Percentiles rank a stretch among this genome's conserved stretches.
Evolutionary conservation across 2,797 vertebrate species (phyloP).

Genomic region (Hemitrygon akajei): DNA sequence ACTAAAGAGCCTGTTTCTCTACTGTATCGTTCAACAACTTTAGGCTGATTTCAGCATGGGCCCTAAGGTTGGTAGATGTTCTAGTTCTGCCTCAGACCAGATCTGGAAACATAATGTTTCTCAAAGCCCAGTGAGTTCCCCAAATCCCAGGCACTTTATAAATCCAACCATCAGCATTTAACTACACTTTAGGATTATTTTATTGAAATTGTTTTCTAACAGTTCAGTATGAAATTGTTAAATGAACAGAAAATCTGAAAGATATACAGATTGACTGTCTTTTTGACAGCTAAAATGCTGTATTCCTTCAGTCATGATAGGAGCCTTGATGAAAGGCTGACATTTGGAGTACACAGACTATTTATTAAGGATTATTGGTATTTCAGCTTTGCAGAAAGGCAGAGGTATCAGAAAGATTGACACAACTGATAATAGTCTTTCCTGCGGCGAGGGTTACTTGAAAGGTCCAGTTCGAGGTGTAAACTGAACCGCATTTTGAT

Average conservation of each 20-base stretch:
- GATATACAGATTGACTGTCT: neutral
- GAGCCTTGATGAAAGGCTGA: constrained; percentile 18
- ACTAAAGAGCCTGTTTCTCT: too few relatives aligned
- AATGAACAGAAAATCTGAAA: neutral
- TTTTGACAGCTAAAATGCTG: neutral
- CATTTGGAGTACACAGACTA: neutral
- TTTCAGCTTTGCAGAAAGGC: constrained; percentile 3
- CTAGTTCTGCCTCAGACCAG: too few relatives aligned
- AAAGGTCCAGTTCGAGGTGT: neutral
- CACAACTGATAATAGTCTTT: constrained; percentile 4
- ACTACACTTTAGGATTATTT: neutral
- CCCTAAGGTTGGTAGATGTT: neutral
- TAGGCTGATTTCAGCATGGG: neutral
- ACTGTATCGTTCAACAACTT: too few relatives aligned
- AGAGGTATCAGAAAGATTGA: constrained; percentile 9
- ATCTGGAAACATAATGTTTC: neutral
- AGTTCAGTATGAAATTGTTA: neutral
- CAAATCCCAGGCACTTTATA: neutral
- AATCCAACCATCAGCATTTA: neutral
- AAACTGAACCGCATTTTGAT: neutral
- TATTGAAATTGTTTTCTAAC: neutral
- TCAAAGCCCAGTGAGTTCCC: neutral
- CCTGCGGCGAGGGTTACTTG: neutral
- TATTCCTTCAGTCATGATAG: neutral
- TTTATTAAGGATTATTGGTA: constrained; percentile 19